Evolutionary conservation across 2,797 vertebrate species (phyloP).

Genomic region (Bradypodion ventrale): DNA sequence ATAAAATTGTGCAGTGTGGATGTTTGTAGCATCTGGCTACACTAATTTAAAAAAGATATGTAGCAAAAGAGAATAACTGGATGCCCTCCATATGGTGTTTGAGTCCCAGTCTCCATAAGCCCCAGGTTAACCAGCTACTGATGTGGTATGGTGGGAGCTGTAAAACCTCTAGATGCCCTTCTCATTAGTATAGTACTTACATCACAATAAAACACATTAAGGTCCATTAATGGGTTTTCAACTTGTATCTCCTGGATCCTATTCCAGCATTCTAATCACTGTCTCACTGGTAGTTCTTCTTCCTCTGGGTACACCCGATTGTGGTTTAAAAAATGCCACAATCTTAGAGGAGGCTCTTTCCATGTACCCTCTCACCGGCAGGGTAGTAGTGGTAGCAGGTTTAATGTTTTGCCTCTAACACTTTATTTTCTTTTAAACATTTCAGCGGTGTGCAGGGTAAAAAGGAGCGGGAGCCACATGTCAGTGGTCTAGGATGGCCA

Average conservation of each 20-base stretch:
- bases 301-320: too few relatives aligned
- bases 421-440: neutral
- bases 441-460: conserved; percentile 84
- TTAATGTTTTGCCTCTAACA: neutral
- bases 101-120: neutral
- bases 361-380: too few relatives aligned
- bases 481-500: conserved; percentile 96
- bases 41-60: neutral
- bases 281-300: too few relatives aligned
- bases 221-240: neutral
- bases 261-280: too few relatives aligned
- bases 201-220: conserved; percentile 13
- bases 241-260: too few relatives aligned
- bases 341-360: too few relatives aligned
- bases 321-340: too few relatives aligned
- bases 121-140: neutral
- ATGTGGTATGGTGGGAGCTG: neutral
- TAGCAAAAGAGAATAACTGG: neutral
- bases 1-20: neutral
- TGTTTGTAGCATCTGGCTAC: conserved; percentile 19
- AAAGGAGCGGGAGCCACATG: conserved; percentile 82
- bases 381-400: too few relatives aligned
- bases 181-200: neutral
- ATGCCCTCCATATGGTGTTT: neutral
- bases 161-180: neutral